Conservation (phyloP, 2,113 vertebrate genomes). For the Ivindomyrus marchei region DNA sequence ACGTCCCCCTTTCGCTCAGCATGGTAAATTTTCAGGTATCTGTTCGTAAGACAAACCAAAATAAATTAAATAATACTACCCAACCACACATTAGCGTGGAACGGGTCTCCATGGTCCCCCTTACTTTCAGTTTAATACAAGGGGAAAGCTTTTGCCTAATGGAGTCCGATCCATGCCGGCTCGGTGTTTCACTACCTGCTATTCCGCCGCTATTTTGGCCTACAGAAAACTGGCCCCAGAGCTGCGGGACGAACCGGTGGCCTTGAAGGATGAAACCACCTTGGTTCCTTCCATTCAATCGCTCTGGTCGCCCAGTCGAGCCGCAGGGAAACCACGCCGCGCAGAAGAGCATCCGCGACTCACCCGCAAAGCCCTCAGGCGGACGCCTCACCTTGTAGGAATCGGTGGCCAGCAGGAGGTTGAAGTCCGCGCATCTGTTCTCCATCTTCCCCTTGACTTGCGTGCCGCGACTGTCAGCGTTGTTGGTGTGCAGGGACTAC, state of each 20-base stretch:
- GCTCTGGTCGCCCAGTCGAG: not conserved
- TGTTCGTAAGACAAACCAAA: not conserved
- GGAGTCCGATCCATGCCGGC: not conserved
- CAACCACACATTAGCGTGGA: not conserved
- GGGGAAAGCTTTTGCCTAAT: not conserved
- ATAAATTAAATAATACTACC: not conserved
- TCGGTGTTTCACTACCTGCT: not conserved
- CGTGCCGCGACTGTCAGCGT: conserved; percentile 47
- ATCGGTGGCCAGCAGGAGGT: conserved; percentile 82
- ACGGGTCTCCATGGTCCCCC: not conserved
- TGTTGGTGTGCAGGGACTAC: not conserved
- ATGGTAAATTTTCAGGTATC: not conserved
- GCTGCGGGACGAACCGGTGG: conserved; percentile 41
- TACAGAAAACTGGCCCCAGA: conserved; percentile 29
- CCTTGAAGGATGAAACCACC: conserved; percentile 58
- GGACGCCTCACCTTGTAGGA: conserved; percentile 80
- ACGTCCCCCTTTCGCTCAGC: not conserved
- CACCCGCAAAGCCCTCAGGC: not conserved
- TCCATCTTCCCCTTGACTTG: conserved; percentile 72
- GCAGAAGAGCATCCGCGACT: not conserved
- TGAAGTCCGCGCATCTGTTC: conserved; percentile 74
- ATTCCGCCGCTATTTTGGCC: conserved; percentile 38
- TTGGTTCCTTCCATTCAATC: conserved; percentile 43
- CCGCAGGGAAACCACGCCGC: not conserved
- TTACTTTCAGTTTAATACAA: not conserved